Percentiles rank a stretch among this genome's conserved stretches.
These are phyloP conservation scores for Zaprionus capensis DNA, from an alignment of 1,140 invertebrate species.

Conservation along the genomic window DNA sequence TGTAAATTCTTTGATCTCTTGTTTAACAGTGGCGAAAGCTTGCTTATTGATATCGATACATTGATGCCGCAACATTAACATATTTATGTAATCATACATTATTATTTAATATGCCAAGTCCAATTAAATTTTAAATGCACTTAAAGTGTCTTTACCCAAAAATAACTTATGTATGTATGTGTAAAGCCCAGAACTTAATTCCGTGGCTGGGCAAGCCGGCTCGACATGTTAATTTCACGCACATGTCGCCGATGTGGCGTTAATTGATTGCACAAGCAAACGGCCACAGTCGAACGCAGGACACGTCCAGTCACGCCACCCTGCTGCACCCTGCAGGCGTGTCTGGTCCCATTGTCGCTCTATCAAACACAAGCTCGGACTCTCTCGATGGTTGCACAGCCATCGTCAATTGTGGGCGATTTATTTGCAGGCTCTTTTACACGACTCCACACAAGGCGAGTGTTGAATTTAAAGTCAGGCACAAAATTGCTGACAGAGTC, in stretches of 20 bases:
- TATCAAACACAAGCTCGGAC: neutral
- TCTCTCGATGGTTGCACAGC: slow-evolving; percentile 12
- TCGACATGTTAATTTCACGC: slow-evolving; percentile 29
- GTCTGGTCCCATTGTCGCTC: neutral
- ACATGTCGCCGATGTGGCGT: slow-evolving; percentile 12
- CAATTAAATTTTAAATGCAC: neutral
- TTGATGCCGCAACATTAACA: neutral
- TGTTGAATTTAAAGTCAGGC: neutral
- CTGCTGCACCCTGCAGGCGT: neutral
- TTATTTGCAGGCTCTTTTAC: slow-evolving; percentile 11
- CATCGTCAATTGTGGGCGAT: slow-evolving; percentile 27
- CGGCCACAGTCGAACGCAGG: neutral
- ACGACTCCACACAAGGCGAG: neutral
- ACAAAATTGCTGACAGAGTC: neutral
- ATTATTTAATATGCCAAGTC: neutral
- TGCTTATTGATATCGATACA: neutral
- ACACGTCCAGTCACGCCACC: neutral
- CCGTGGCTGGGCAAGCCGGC: neutral
- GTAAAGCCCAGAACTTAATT: neutral
- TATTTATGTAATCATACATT: neutral
- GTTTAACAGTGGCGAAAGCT: too few relatives aligned
- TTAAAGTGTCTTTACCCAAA: neutral
- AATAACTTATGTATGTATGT: neutral
- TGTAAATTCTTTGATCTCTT: too few relatives aligned
- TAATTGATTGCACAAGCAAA: slow-evolving; percentile 53